phyloP scores from a whole-genome alignment of 2,888 invertebrate genomes.

The Epinotia demarniana region DNA sequence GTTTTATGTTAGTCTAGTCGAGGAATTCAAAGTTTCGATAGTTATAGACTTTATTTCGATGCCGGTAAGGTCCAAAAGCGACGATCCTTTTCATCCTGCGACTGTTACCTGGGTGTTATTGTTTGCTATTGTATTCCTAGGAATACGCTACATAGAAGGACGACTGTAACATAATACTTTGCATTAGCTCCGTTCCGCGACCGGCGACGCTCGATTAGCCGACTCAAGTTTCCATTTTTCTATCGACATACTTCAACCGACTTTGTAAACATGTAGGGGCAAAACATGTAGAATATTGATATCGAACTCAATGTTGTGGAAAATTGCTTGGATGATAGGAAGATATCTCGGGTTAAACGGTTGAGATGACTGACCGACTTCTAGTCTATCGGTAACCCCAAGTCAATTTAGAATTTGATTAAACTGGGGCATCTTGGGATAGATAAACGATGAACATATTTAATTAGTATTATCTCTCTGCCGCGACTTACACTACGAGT shows the following conservation, averaged over 20 bases:
- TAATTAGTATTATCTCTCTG: background rate
- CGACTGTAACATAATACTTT: conserved; percentile 28
- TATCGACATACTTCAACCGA: conserved; percentile 15
- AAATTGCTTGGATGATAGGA: conserved; percentile 41
- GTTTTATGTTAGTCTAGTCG: background rate
- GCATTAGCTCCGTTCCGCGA: conserved; percentile 10
- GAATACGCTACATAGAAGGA: background rate
- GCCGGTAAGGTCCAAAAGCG: too few species aligned
- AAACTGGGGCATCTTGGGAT: conserved; percentile 3
- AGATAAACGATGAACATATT: background rate
- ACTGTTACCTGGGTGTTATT: background rate
- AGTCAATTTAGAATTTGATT: conserved; percentile 15
- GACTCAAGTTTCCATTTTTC: conserved; percentile 32
- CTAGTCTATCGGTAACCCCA: conserved; percentile 13
- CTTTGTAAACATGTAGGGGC: conserved; percentile 17
- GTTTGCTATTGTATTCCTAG: background rate
- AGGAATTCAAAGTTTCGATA: too few species aligned
- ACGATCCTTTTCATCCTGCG: too few species aligned
- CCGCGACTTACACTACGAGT: too few species aligned
- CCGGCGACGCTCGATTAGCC: conserved; percentile 29
- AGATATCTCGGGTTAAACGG: conserved; percentile 31
- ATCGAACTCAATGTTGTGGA: conserved; percentile 36
- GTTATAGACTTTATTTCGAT: too few species aligned
- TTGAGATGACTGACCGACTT: conserved; percentile 39
- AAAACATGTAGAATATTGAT: conserved; percentile 30